These are phyloP conservation scores for Enteromius viviparus DNA, from an alignment of 2,797 vertebrate genomes.

Conservation along the genomic window DNA sequence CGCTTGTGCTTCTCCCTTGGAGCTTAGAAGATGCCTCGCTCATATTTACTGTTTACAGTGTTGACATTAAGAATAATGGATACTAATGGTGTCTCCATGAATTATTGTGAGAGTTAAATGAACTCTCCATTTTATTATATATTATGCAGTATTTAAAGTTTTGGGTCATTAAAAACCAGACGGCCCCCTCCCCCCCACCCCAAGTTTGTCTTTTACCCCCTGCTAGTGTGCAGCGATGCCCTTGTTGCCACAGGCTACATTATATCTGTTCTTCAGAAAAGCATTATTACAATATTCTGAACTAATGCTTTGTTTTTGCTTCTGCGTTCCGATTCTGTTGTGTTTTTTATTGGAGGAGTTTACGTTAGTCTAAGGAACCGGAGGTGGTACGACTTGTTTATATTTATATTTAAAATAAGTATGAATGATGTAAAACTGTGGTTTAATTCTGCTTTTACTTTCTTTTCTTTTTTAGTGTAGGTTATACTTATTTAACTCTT, in stretches of 20 bases:
- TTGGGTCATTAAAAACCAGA: conserved; percentile 99
- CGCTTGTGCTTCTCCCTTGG: conserved; percentile 66
- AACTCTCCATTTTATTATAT: conserved; percentile 98
- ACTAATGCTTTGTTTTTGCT: conserved; percentile 78
- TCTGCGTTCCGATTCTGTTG: conserved; percentile 62
- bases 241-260: conserved; percentile 88
- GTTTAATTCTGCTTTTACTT: neutral
- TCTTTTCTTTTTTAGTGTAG: neutral
- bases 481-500: neutral
- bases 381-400: conserved; percentile 50
- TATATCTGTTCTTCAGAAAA: conserved; percentile 82
- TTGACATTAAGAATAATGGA: conserved; percentile 96
- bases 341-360: conserved; percentile 32
- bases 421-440: neutral
- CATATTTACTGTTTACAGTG: conserved; percentile 93
- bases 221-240: conserved; percentile 84
- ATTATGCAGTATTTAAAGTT: conserved; percentile 99
- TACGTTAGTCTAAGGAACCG: neutral
- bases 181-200: conserved; percentile 76
- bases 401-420: conserved; percentile 1
- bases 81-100: conserved; percentile 97
- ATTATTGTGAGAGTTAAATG: conserved; percentile 95
- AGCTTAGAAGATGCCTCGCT: conserved; percentile 72
- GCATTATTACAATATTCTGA: conserved; percentile 74
- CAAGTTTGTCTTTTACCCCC: conserved; percentile 91